Base-by-base conservation (phyloP, 2,113 vertebrate genomes). In the Corythornis madagascariensis region DNA sequence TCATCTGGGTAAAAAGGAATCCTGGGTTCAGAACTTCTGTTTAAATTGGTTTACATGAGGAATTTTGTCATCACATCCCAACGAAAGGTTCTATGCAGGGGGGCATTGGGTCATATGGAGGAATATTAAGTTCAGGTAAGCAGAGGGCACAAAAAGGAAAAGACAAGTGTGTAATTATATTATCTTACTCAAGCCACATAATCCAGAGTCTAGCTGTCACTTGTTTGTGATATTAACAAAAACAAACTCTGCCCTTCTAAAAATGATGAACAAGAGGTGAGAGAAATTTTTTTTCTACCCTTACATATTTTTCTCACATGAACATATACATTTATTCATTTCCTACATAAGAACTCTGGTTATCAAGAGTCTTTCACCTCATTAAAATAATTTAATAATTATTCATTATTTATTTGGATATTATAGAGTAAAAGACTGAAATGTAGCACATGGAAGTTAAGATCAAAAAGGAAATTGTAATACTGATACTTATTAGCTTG, bases 231-330 rank as follows among this genome's bases (percentile, higher is more conserved):
- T 47, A 55, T 6, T 15, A 73, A 11, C 12, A 87, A 88, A 82
- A n/a, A 10, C 55, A 77, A 78, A 74, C 8, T 80, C 76, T 31
- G 9, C 8, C 4, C 2, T 63, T 79, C 35, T 16, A 40, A 69
- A 63, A 16, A 70, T 28, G 8, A 53, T 9, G 24, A 12, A 55
- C 0, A 0, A 59, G 20, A 74, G 13, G 17, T 8, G 6, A 63
- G 4, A 63, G 8, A 81, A 45, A 24, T 7, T 8, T 59, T 60
- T 64, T 55, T 21, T 5, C 31, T 25, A 69, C 5, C 1, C 3
- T 47, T 43, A 20, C 24, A 8, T 3, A 25, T 38, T 79, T 83
- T 86, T 77, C 80, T 42, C 45, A 60, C 4, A 45, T 59, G 3
- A 40, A 8, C 83, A 56, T 42, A n/a, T 20, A 59, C 57, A 67